These are phyloP conservation scores for Diplodus puntazzo DNA, from an alignment of 2,797 vertebrate genomes.

Conservation along the genomic window DNA sequence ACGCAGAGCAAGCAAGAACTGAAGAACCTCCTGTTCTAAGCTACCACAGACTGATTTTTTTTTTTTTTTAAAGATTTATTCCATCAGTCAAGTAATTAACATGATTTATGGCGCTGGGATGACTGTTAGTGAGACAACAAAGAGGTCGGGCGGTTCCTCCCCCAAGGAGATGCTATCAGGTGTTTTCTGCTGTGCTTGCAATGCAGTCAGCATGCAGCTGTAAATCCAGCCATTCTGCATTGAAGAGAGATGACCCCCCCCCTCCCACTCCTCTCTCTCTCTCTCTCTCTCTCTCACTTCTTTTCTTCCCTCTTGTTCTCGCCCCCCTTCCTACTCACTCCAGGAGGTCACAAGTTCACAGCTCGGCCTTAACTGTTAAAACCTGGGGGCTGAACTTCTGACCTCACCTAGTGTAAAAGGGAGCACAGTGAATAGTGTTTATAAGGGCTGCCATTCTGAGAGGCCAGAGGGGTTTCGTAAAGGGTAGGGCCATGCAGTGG, in stretches of 20 bases:
- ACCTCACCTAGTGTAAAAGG: constrained; percentile 85
- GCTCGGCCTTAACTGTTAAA: constrained; percentile 85
- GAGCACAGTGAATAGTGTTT: constrained; percentile 79
- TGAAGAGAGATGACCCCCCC: constrained; percentile 76
- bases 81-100: constrained; percentile 90
- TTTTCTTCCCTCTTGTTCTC: constrained; percentile 62
- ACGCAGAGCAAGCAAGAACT: constrained; percentile 82
- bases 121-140: constrained; percentile 89
- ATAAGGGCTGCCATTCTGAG: constrained; percentile 71
- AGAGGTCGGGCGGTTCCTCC: constrained; percentile 82
- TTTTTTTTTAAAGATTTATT: constrained; percentile 84
- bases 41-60: constrained; percentile 82
- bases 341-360: constrained; percentile 88
- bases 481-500: constrained; percentile 37
- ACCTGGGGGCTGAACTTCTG: constrained; percentile 86
- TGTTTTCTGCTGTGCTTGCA: constrained; percentile 89
- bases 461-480: constrained; percentile 62
- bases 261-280: too few species aligned
- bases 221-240: constrained; percentile 88
- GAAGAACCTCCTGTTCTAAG: constrained; percentile 81
- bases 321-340: constrained; percentile 67
- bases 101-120: constrained; percentile 87
- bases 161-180: constrained; percentile 89
- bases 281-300: constrained; percentile 17
- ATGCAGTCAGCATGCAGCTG: constrained; percentile 87